A percentile compares a stretch with the other conserved stretches of the same genome.
Conservation (phyloP, 2,888 invertebrate genomes). For the Tanytarsus gracilentus region DNA sequence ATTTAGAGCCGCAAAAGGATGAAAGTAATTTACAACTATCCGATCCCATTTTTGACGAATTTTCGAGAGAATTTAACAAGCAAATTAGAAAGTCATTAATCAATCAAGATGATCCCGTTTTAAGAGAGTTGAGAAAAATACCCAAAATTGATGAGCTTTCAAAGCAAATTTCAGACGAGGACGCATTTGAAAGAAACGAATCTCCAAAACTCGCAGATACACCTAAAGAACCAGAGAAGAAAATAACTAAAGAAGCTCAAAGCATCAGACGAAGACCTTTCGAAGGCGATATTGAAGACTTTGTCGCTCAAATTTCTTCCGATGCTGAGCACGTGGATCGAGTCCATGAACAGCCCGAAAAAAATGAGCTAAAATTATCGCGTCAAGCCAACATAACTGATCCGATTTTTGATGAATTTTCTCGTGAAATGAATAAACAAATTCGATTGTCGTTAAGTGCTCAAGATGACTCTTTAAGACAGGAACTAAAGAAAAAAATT, state of each 20-base stretch:
- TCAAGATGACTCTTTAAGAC: conserved; percentile 11
- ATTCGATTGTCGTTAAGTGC: neutral
- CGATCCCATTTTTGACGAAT: conserved; percentile 17
- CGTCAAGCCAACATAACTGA: neutral
- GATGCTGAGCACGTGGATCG: neutral
- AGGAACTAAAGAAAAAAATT: conserved; percentile 7
- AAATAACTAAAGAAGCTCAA: neutral
- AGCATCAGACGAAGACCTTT: no score
- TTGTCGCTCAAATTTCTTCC: neutral
- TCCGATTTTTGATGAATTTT: conserved; percentile 17
- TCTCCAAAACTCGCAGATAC: neutral
- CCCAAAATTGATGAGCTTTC: no score
- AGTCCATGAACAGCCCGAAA: neutral
- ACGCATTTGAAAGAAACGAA: neutral
- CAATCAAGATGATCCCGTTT: neutral
- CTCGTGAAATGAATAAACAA: neutral
- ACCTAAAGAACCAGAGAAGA: neutral
- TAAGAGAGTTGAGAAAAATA: no score
- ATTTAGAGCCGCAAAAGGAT: neutral
- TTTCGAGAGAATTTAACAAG: neutral
- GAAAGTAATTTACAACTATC: neutral
- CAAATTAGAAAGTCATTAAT: neutral
- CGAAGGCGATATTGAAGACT: neutral
- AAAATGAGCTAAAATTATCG: neutral
- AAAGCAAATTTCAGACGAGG: neutral